Evolutionary conservation across 2,113 vertebrate genomes (phyloP).

Genomic region (Leiothrix lutea): DNA sequence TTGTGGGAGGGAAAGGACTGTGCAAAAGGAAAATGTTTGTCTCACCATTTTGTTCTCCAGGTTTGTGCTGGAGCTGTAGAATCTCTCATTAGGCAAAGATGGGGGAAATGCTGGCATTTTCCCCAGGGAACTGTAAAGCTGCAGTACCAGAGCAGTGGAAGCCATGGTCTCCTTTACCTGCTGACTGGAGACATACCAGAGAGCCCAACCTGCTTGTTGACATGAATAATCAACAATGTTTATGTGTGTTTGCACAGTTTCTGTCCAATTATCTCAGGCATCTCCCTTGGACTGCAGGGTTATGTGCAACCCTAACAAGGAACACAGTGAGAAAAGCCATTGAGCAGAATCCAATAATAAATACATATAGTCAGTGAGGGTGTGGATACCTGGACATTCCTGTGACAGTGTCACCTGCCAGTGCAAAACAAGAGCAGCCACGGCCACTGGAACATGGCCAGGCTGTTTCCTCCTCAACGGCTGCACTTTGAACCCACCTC

Average conservation of each 20-base stretch:
- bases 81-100: neutral
- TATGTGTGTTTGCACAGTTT: neutral
- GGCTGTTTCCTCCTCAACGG: neutral
- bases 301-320: neutral
- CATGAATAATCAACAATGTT: neutral
- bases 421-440: neutral
- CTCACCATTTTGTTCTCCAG: neutral
- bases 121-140: neutral
- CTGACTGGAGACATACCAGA: neutral
- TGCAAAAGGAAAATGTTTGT: neutral
- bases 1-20: neutral
- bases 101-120: neutral
- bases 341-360: neutral
- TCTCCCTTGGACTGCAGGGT: neutral
- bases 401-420: neutral
- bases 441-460: neutral
- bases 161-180: neutral
- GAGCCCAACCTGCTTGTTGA: neutral
- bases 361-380: neutral
- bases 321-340: neutral
- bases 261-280: neutral
- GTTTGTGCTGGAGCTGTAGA: neutral
- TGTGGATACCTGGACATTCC: neutral
- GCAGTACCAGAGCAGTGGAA: neutral
- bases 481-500: neutral